Evolutionary conservation across 2,113 vertebrate genomes (phyloP).

Genomic region (Petroica traversi): DNA sequence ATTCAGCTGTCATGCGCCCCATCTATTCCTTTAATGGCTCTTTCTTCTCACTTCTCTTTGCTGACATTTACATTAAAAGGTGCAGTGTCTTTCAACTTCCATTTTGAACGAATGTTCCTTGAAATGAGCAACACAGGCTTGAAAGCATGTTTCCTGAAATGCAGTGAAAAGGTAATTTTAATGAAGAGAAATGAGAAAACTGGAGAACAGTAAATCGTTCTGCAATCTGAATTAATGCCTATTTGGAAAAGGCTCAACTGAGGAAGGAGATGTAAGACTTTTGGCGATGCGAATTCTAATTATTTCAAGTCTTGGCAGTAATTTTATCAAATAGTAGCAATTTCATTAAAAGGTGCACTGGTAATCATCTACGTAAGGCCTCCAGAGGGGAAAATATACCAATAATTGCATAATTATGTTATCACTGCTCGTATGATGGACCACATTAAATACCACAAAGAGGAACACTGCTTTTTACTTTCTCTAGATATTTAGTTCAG

Average conservation of each 20-base stretch:
- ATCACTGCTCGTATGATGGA: constrained; percentile 52
- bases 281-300: constrained; percentile 69
- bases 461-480: constrained; percentile 33
- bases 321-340: constrained; percentile 72
- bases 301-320: constrained; percentile 69
- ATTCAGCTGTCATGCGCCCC: constrained; percentile 60
- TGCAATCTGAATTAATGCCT: constrained; percentile 60
- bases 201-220: background rate
- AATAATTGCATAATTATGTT: constrained; percentile 71
- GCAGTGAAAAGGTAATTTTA: constrained; percentile 31
- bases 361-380: constrained; percentile 49
- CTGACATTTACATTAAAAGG: constrained; percentile 65
- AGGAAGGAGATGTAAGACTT: constrained; percentile 67
- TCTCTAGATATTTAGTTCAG: constrained; percentile 17
- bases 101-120: constrained; percentile 31
- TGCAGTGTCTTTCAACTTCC: constrained; percentile 42
- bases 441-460: constrained; percentile 54
- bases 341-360: constrained; percentile 69
- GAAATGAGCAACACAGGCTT: constrained; percentile 12
- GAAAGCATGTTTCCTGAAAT: constrained; percentile 44
- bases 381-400: constrained; percentile 48
- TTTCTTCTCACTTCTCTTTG: constrained; percentile 63
- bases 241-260: constrained; percentile 54
- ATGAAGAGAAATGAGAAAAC: constrained; percentile 23
- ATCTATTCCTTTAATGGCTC: constrained; percentile 69